Evolutionary conservation across 64 coral and sea anemone species (phyloP).

Genomic region (Cladopsammia gracilis): DNA sequence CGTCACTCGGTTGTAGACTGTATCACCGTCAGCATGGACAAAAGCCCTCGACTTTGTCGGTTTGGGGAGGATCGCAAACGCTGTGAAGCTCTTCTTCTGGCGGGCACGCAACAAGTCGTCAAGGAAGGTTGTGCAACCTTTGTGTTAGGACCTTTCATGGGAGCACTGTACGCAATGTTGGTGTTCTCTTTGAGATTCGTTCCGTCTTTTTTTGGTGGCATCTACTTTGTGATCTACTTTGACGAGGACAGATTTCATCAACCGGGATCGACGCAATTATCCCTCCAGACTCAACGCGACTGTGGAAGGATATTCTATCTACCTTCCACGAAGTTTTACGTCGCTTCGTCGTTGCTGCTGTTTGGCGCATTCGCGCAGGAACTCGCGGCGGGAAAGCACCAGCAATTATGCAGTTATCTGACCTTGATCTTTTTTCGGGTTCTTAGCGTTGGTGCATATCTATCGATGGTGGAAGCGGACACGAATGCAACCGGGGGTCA

Average conservation of each 20-base stretch:
- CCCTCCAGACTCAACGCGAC: background rate
- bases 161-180: background rate
- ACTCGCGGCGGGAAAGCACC: background rate
- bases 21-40: background rate
- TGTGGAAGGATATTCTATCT: background rate
- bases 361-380: background rate
- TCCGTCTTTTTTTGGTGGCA: background rate
- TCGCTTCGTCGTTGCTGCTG: background rate
- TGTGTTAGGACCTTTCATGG: slow-evolving; percentile 3
- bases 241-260: background rate
- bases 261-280: background rate
- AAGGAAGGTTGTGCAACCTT: background rate
- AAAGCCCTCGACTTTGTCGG: background rate
- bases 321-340: background rate
- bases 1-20: slow-evolving; percentile 6
- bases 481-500: background rate
- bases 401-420: background rate
- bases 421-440: background rate
- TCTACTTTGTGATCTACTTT: background rate
- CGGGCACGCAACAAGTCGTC: background rate
- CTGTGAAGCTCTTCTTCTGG: background rate
- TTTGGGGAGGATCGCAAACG: background rate
- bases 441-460: background rate
- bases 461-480: background rate
- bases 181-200: background rate